A percentile compares a stretch with the other conserved stretches of the same genome.
Conservation (phyloP, 2,888 invertebrate genomes). For the Synanthedon tipuliformis region DNA sequence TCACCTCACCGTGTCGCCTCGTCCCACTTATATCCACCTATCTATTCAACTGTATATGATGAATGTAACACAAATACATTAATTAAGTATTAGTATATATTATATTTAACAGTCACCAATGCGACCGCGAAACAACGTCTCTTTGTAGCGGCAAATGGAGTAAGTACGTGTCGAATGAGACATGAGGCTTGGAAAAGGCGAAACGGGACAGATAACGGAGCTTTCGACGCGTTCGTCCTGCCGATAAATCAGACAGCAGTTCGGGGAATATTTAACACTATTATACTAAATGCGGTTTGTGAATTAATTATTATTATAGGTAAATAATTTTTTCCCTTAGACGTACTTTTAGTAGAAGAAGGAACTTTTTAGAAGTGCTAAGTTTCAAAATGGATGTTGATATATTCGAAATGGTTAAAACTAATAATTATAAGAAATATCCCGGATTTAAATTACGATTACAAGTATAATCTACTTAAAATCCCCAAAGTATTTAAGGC, state of each 20-base stretch:
- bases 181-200: conserved; percentile 50
- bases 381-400: too few species aligned
- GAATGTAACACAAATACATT: conserved; percentile 52
- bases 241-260: conserved; percentile 29
- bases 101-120: conserved; percentile 38
- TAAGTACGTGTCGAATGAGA: conserved; percentile 60
- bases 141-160: conserved; percentile 48
- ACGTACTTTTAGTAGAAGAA: too few species aligned
- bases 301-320: too few species aligned
- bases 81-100: conserved; percentile 35
- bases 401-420: too few species aligned
- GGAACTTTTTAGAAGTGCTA: too few species aligned
- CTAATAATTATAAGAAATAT: too few species aligned
- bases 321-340: too few species aligned
- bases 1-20: conserved; percentile 5
- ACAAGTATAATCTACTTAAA: too few species aligned
- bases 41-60: conserved; percentile 11
- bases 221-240: conserved; percentile 20
- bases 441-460: too few species aligned
- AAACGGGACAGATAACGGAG: conserved; percentile 59
- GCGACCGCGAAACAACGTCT: conserved; percentile 53
- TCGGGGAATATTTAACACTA: conserved; percentile 19
- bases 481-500: too few species aligned
- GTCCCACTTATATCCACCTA: conserved; percentile 28
- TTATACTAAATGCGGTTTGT: too few species aligned